Evolutionary conservation across 1,140 invertebrate genomes (phyloP).

Genomic region (Drosophila athabasca): DNA sequence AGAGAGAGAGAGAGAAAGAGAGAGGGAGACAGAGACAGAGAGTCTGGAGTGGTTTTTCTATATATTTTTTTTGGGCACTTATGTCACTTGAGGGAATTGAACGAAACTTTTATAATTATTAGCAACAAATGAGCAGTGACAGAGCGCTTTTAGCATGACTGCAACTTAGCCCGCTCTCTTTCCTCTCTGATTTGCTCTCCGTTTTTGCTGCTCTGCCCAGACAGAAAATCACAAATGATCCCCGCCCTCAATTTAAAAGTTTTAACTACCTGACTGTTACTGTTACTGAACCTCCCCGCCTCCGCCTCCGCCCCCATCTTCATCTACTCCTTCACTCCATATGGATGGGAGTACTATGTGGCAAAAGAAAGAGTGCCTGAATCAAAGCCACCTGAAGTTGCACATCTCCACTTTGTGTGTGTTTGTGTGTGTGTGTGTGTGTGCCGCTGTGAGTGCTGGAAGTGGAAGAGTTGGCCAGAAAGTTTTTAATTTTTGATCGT

Average conservation of each 20-base stretch:
- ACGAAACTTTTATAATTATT: constrained; percentile 80
- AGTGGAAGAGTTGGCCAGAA: constrained; percentile 36
- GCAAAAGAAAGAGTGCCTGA: constrained; percentile 62
- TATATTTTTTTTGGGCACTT: constrained; percentile 49
- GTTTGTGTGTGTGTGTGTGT: background rate
- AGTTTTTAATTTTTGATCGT: constrained; percentile 54
- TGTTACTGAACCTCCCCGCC: constrained; percentile 21
- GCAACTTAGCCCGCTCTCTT: constrained; percentile 43
- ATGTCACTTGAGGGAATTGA: constrained; percentile 61
- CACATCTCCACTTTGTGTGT: background rate
- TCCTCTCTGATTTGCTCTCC: constrained; percentile 1
- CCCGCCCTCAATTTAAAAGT: constrained; percentile 77
- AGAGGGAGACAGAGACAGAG: constrained; percentile 6
- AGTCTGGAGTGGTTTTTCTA: constrained; percentile 43
- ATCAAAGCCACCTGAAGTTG: constrained; percentile 53
- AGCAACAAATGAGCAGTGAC: constrained; percentile 81
- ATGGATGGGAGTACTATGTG: constrained; percentile 13
- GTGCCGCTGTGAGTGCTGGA: background rate
- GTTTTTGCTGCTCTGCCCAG: constrained; percentile 39
- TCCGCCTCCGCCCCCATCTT: no score
- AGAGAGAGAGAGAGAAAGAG: constrained; percentile 35
- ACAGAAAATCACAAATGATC: constrained; percentile 69
- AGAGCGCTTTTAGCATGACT: constrained; percentile 69
- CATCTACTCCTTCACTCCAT: constrained; percentile 2
- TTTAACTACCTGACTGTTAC: constrained; percentile 76